Evolutionary conservation across 2,797 vertebrate genomes (phyloP).

Genomic region (Poliocrania exsul): DNA sequence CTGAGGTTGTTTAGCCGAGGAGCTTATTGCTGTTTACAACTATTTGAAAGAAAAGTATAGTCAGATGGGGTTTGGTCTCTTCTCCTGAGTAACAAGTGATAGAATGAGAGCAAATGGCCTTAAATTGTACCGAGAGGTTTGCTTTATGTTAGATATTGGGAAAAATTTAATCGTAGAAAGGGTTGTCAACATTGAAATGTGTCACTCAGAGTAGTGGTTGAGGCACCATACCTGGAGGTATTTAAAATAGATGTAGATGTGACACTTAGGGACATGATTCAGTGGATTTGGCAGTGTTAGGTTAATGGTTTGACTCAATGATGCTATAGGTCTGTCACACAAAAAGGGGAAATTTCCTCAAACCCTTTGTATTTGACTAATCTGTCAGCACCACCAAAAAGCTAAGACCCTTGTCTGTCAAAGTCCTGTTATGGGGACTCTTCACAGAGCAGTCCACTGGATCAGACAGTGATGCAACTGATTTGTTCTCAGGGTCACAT

Average conservation of each 20-base stretch:
- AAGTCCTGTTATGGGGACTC: not conserved
- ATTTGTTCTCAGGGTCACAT: not conserved
- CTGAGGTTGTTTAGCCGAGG: not conserved
- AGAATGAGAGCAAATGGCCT: not conserved
- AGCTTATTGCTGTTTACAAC: not conserved
- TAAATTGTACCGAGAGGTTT: not conserved
- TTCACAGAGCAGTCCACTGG: not conserved
- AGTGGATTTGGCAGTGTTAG: not conserved
- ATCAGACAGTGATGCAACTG: not conserved
- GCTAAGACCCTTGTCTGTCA: not conserved
- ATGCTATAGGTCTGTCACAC: not conserved
- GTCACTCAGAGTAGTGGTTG: not conserved
- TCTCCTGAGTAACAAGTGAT: not conserved
- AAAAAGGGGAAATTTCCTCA: not conserved
- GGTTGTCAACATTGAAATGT: not conserved
- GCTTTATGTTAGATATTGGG: not conserved
- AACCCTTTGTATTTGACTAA: not conserved
- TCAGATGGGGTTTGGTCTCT: not conserved
- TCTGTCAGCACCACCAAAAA: not conserved
- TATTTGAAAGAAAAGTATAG: not conserved
- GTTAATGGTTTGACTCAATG: not conserved
- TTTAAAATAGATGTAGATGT: not conserved
- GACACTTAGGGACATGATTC: not conserved
- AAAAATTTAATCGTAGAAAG: not conserved
- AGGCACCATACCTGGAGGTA: not conserved